Percentiles rank a stretch among this genome's conserved stretches.
These are phyloP conservation scores for Microhierax caerulescens DNA, from an alignment of 2,797 vertebrate genomes.

Conservation along the genomic window DNA sequence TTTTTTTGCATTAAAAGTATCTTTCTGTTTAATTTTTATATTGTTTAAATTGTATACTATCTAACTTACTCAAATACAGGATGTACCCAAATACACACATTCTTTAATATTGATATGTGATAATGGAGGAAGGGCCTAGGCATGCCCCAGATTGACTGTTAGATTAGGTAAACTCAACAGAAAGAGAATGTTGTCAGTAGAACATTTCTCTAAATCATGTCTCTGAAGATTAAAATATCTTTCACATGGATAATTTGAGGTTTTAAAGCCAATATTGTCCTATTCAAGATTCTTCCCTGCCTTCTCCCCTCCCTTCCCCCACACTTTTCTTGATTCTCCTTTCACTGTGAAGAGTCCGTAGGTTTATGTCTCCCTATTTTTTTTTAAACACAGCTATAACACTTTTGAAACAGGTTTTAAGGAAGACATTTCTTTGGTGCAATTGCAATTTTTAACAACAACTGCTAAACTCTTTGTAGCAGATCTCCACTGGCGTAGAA, in stretches of 20 bases:
- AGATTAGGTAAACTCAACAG: background rate
- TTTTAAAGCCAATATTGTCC: background rate
- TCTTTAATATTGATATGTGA: background rate
- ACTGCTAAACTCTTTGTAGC: constrained; percentile 86
- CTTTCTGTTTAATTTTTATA: background rate
- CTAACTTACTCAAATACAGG: background rate
- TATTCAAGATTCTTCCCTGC: background rate
- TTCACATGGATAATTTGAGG: background rate
- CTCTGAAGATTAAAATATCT: constrained; percentile 8
- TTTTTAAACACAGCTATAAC: constrained; percentile 30
- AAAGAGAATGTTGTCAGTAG: background rate
- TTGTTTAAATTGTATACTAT: background rate
- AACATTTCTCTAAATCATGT: background rate
- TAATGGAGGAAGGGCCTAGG: background rate
- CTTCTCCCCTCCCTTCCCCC: background rate
- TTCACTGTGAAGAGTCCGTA: background rate
- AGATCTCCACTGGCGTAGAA: constrained; percentile 92
- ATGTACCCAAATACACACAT: background rate
- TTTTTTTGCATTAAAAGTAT: background rate
- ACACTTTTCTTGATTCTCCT: background rate
- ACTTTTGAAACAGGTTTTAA: constrained; percentile 64
- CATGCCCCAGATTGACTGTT: background rate
- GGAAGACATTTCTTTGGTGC: constrained; percentile 68
- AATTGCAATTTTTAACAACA: constrained; percentile 86
- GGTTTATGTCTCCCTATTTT: background rate